Percentiles rank a stretch among this genome's conserved stretches.
Conservation (phyloP, 2,113 vertebrate species). For the Carlito syrichta region DNA sequence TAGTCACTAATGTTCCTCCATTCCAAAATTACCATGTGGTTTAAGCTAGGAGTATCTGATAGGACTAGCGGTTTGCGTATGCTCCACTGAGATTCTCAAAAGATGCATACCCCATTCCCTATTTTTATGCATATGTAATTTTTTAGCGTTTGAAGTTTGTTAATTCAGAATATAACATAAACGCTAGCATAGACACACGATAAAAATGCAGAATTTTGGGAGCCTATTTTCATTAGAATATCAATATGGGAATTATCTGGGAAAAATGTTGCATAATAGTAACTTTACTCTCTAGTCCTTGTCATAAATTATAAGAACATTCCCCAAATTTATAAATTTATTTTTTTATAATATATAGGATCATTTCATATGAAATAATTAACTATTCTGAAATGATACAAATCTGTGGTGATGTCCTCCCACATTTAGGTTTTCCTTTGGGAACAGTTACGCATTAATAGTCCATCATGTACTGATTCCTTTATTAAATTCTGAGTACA, state of each 20-base stretch:
- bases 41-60: conserved; percentile 46
- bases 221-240: conserved; percentile 65
- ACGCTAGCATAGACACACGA: conserved; percentile 51
- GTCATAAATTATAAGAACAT: not conserved
- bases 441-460: not conserved
- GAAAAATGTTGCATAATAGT: not conserved
- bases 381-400: conserved; percentile 15
- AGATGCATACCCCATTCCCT: conserved; percentile 8
- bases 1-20: conserved; percentile 58
- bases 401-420: not conserved
- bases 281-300: conserved; percentile 47
- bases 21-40: conserved; percentile 38
- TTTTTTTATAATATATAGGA: not conserved
- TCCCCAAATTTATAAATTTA: not conserved
- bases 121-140: conserved; percentile 74
- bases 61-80: conserved; percentile 46
- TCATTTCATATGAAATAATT: not conserved
- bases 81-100: conserved; percentile 51
- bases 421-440: not conserved
- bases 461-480: not conserved
- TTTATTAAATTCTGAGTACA: not conserved
- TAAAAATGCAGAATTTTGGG: conserved; percentile 67
- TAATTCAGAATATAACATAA: conserved; percentile 68
- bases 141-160: conserved; percentile 72
- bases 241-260: conserved; percentile 19